phyloP scores from a whole-genome alignment of 1,140 invertebrate genomes.

The Lordiphosa mommai region DNA sequence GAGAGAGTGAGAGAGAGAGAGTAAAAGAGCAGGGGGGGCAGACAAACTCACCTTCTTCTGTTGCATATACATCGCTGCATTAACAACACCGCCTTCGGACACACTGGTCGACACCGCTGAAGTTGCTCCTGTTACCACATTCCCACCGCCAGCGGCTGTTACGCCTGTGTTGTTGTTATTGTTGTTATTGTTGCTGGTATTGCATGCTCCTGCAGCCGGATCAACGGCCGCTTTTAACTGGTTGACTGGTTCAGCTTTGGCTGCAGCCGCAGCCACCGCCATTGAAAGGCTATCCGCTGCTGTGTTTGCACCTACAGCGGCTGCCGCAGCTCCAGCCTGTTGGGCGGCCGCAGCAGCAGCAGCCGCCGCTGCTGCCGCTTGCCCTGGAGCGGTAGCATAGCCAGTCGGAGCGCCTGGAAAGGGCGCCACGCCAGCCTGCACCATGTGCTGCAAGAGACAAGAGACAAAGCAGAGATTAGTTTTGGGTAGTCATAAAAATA shows the following conservation, averaged over 20 bases:
- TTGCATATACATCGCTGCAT: conserved; percentile 75
- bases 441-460: conserved; percentile 91
- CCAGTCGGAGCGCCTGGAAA: conserved; percentile 88
- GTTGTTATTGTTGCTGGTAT: conserved; percentile 24
- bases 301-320: conserved; percentile 73
- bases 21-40: too few species aligned
- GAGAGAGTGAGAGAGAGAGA: neutral
- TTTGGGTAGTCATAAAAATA: conserved; percentile 24
- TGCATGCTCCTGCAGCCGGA: conserved; percentile 16
- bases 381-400: conserved; percentile 84
- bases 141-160: conserved; percentile 15
- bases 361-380: conserved; percentile 84
- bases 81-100: conserved; percentile 77
- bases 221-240: conserved; percentile 80
- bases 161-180: conserved; percentile 21
- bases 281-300: conserved; percentile 81
- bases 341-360: conserved; percentile 82
- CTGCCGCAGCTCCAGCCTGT: conserved; percentile 80
- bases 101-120: conserved; percentile 79
- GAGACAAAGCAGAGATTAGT: conserved; percentile 27
- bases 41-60: conserved; percentile 76
- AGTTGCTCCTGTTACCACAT: conserved; percentile 38
- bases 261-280: conserved; percentile 84
- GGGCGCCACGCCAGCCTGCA: conserved; percentile 94
- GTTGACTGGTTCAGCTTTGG: conserved; percentile 82